Conservation (phyloP, 2,113 vertebrate genomes). For the Alexandromys fortis region DNA sequence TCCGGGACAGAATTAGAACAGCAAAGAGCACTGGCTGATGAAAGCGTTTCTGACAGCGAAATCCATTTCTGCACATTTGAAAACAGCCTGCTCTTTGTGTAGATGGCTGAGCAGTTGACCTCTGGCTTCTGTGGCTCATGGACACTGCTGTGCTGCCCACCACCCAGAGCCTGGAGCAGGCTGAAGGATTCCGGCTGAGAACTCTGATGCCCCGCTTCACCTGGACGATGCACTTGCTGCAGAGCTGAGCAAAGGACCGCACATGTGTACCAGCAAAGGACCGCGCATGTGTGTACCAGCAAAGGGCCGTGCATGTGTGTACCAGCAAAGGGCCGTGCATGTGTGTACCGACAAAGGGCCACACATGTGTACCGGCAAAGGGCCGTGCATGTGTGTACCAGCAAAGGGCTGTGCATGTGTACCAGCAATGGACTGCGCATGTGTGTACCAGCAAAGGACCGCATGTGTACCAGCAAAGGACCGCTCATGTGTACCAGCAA, state of each 20-base stretch:
- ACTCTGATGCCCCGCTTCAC: background rate
- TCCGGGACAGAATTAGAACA: background rate
- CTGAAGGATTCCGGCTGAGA: background rate
- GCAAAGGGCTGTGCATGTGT: background rate
- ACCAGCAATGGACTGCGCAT: background rate
- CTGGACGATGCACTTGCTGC: background rate
- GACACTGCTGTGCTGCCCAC: background rate
- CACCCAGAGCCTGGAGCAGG: background rate
- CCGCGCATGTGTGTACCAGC: background rate
- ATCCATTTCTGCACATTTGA: background rate
- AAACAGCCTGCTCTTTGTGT: background rate
- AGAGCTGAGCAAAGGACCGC: background rate
- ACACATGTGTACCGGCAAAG: background rate
- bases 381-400: background rate
- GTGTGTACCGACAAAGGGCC: background rate
- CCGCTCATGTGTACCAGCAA: background rate
- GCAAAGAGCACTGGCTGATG: background rate
- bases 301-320: background rate
- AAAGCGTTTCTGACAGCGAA: background rate
- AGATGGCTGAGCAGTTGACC: background rate
- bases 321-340: background rate
- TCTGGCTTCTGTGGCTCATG: background rate
- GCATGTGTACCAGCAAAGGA: background rate
- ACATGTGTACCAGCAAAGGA: background rate
- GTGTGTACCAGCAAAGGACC: background rate